These are phyloP conservation scores for Xiphophorus maculatus DNA, from an alignment of 2,113 vertebrate genomes.

Conservation along the genomic window DNA sequence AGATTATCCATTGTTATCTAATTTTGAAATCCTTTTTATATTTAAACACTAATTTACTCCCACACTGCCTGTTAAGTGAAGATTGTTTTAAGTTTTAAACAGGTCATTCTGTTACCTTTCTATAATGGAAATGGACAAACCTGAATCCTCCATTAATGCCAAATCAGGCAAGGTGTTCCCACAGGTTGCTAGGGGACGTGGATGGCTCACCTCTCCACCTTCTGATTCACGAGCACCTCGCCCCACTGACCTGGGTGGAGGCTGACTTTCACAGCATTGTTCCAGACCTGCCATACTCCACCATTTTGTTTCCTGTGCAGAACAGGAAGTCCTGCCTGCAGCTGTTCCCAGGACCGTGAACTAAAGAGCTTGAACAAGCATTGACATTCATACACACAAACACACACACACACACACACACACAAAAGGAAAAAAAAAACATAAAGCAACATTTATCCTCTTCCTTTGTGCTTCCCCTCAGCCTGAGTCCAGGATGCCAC, in stretches of 20 bases:
- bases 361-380: conserved; percentile 39
- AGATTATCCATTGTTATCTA: neutral
- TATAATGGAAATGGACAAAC: conserved; percentile 7
- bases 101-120: neutral
- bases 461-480: conserved; percentile 60
- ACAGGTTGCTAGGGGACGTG: conserved; percentile 48
- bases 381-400: conserved; percentile 13
- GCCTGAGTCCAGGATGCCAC: conserved; percentile 63
- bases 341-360: conserved; percentile 71
- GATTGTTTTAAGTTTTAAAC: neutral
- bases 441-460: conserved; percentile 50
- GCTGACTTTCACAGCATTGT: conserved; percentile 81
- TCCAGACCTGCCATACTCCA: conserved; percentile 57
- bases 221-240: conserved; percentile 55
- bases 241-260: conserved; percentile 74
- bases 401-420: conserved; percentile 26
- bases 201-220: conserved; percentile 39
- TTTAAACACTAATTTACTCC: neutral
- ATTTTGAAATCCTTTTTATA: neutral
- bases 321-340: conserved; percentile 75
- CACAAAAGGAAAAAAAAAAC: conserved; percentile 16
- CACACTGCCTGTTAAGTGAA: neutral
- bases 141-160: conserved; percentile 34
- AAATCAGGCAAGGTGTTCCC: conserved; percentile 40
- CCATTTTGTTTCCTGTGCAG: conserved; percentile 77